Percentiles rank a stretch among this genome's conserved stretches.
phyloP scores from a whole-genome alignment of 2,797 vertebrate genomes.

The Hemibagrus guttatus region DNA sequence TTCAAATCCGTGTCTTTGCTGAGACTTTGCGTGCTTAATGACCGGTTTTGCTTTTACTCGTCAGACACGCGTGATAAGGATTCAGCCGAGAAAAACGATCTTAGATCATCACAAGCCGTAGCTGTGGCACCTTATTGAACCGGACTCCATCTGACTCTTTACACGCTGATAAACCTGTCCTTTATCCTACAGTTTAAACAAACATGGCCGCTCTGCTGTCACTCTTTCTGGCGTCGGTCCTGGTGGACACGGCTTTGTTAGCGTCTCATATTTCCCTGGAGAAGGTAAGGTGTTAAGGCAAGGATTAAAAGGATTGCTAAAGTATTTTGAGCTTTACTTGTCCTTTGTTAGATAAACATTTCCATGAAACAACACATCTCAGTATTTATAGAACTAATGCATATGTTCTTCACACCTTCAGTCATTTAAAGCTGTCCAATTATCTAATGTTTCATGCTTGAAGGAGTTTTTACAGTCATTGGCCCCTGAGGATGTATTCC shows the following conservation, averaged over 20 bases:
- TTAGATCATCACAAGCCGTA: conserved; percentile 1
- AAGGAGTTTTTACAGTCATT: conserved; percentile 61
- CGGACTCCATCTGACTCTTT: neutral
- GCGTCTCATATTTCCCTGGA: conserved; percentile 64
- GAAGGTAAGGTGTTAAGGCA: conserved; percentile 53
- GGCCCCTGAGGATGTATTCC: conserved; percentile 52
- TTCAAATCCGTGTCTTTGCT: conserved; percentile 30
- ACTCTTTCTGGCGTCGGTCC: conserved; percentile 63
- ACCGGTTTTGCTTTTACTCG: conserved; percentile 18
- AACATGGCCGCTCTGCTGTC: conserved; percentile 67
- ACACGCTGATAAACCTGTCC: neutral
- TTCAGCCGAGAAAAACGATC: neutral
- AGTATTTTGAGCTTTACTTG: conserved; percentile 66
- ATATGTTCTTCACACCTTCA: neutral
- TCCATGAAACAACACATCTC: neutral
- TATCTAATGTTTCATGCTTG: neutral
- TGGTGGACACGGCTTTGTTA: conserved; percentile 57
- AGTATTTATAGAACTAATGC: neutral
- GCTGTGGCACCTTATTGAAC: neutral
- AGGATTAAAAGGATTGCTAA: neutral
- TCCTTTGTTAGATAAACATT: neutral
- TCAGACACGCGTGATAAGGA: neutral
- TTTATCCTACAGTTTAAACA: conserved; percentile 29
- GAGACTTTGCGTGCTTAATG: conserved; percentile 14
- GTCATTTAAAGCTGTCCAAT: neutral